These are phyloP conservation scores for Epirrita christyi DNA, from an alignment of 2,888 invertebrate species.

Conservation along the genomic window DNA sequence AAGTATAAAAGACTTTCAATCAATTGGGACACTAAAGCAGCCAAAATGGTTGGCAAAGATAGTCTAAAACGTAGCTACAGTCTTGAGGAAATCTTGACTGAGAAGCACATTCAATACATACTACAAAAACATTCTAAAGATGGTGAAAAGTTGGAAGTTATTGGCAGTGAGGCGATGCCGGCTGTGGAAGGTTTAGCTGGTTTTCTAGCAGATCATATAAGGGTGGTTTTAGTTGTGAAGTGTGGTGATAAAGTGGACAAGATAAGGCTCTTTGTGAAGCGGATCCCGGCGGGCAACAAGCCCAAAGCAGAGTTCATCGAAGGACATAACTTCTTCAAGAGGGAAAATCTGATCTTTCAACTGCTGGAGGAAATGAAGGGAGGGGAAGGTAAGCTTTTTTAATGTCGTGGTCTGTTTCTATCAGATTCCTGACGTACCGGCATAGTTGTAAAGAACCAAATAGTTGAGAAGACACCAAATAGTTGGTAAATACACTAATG, in stretches of 20 bases:
- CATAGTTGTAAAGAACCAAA: no score
- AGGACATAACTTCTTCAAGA: slow-evolving; percentile 52
- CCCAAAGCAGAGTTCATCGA: slow-evolving; percentile 65
- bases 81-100: slow-evolving; percentile 49
- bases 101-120: slow-evolving; percentile 52
- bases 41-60: slow-evolving; percentile 44
- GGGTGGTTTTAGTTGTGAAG: slow-evolving; percentile 49
- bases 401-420: no score
- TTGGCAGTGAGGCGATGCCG: slow-evolving; percentile 46
- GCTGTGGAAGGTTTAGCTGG: slow-evolving; percentile 63
- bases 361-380: slow-evolving; percentile 57
- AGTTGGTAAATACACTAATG: no score
- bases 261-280: slow-evolving; percentile 64
- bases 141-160: slow-evolving; percentile 25
- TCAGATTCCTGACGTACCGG: no score
- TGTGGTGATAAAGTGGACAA: slow-evolving; percentile 34
- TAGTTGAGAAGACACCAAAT: no score
- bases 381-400: slow-evolving; percentile 40
- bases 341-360: slow-evolving; percentile 63
- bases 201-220: slow-evolving; percentile 68
- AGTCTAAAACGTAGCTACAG: slow-evolving; percentile 20
- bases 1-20: slow-evolving; percentile 26
- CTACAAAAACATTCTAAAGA: slow-evolving; percentile 21
- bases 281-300: slow-evolving; percentile 57
- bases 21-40: background rate